Evolutionary conservation across 2,113 vertebrate genomes (phyloP).

Genomic region (Charadrius vociferus): DNA sequence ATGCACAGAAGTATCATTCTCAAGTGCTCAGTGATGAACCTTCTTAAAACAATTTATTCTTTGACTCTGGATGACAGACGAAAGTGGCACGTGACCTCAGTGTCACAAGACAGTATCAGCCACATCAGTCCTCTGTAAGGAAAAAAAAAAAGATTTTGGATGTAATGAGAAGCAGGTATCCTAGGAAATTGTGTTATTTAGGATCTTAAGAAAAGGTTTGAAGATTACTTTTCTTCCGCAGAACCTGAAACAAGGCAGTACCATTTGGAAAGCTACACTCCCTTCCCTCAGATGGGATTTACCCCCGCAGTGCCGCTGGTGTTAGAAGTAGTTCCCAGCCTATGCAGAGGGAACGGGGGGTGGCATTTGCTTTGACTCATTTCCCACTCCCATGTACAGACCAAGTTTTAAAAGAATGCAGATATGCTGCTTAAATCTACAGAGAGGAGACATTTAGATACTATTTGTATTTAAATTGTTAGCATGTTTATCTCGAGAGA

Average conservation of each 20-base stretch:
- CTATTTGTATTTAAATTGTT: not conserved
- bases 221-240: not conserved
- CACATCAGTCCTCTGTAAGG: not conserved
- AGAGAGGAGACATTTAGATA: not conserved
- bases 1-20: too few species aligned
- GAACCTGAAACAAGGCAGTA: not conserved
- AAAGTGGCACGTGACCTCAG: not conserved
- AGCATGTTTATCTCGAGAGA: not conserved
- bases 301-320: accelerated
- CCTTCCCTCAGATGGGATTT: not conserved
- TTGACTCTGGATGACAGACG: not conserved
- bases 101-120: not conserved
- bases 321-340: not conserved
- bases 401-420: not conserved
- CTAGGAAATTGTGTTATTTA: not conserved
- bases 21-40: not conserved
- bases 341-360: accelerated
- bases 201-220: not conserved
- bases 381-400: not conserved
- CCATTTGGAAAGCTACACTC: not conserved
- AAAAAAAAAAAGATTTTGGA: not conserved
- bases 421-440: accelerated
- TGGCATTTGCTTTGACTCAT: not conserved
- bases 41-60: not conserved
- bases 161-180: not conserved